Evolutionary conservation across 2,888 invertebrate genomes (phyloP), one percentile per base, ranked within the genome.

Genomic region (Ypsolopha sequella): DNA sequence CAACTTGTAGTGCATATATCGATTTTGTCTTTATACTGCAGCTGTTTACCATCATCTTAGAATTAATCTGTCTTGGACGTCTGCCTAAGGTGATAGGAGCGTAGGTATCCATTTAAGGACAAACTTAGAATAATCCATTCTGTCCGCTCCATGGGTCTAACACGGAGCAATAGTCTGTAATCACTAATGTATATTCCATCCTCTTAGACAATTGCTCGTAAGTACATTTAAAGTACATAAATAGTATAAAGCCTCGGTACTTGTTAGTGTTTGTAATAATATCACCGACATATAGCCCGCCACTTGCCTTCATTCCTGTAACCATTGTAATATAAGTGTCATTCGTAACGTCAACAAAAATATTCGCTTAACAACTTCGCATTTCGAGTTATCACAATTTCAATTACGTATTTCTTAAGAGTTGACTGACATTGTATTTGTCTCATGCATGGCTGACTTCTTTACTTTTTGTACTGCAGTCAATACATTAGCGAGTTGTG

Each of bases 171-270:
- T 79, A 82, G 76, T 70, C 24, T 38, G 24, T 51, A 51, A 44
- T 82, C 82, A 81, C 75, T 84, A 82, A 80, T 84, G 80, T 86
- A 86, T 86, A 86, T 85, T 86, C 84, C 84, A 84, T 85, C 85
- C 84, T 85, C 70, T 74, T 82, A 81, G 76, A 68, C 60, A 73
- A 66, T 63, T 81, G 64, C 68, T 76, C 64, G 63, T 78, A 80
- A 81, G 81, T 82, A 84, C 84, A 80, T 71, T 73, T 68, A 72
- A 76, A 81, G 80, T 82, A 82, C 81, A 81, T 74, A 72, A 65
- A 66, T 74, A 79, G 76, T 66, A 56, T 70, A 73, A 65, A 65
- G 76, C 73, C 75, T 76, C 71, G 71, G 76, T 78, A 72, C 75
- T 66, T 76, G 73, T 66, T 80, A 80, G 74, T 66, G 68, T 74